These are phyloP conservation scores for Cyphomyrmex costatus DNA, from an alignment of 1,140 invertebrate species.

Conservation along the genomic window DNA sequence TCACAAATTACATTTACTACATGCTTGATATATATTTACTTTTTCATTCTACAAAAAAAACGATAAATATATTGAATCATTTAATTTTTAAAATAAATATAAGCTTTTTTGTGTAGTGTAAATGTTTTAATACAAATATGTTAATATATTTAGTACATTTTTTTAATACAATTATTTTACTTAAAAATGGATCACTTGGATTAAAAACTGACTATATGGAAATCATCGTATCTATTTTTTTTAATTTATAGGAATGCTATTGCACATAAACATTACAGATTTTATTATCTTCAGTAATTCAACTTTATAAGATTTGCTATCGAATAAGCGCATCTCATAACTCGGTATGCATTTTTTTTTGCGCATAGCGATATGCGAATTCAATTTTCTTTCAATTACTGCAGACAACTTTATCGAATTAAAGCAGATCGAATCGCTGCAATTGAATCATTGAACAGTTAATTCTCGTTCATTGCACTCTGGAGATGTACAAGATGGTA, in stretches of 20 bases:
- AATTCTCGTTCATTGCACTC: background rate
- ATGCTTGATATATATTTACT: background rate
- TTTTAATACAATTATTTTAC: slow-evolving; percentile 8
- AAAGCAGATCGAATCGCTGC: slow-evolving; percentile 45
- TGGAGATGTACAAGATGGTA: slow-evolving; percentile 5
- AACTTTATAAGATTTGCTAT: slow-evolving; percentile 35
- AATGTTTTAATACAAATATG: too few species aligned
- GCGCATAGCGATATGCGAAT: slow-evolving; percentile 36
- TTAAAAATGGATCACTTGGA: background rate
- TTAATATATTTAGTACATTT: background rate
- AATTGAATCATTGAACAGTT: slow-evolving; percentile 12
- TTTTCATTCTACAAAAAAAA: background rate
- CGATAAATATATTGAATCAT: background rate
- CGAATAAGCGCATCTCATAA: slow-evolving; percentile 22
- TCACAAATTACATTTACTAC: slow-evolving; percentile 1
- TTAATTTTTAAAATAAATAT: background rate
- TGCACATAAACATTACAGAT: background rate
- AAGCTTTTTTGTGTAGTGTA: too few species aligned
- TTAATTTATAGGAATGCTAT: background rate
- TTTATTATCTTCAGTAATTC: background rate
- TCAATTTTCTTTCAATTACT: slow-evolving; percentile 44
- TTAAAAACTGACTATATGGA: background rate
- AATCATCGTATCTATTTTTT: background rate
- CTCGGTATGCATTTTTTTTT: slow-evolving; percentile 43
- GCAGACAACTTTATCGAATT: slow-evolving; percentile 30